Base-by-base conservation (phyloP, 2,888 invertebrate species). In the Amphimallon solstitiale region DNA sequence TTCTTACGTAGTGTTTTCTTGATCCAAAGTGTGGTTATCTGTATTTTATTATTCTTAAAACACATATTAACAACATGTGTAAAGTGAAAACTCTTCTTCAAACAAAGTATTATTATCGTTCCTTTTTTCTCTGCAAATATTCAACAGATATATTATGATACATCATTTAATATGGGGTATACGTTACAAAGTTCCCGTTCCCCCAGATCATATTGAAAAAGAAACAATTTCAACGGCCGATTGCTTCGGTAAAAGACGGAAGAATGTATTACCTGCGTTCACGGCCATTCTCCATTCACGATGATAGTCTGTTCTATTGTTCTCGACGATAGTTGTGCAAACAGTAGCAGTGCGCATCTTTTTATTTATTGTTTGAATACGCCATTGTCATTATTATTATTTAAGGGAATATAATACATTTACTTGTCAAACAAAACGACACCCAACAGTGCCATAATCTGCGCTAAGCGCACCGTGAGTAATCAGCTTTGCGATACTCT, bases 401-500 rank as follows among this genome's bases (percentile, higher is more conserved):
- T 15, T 29, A 29, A n/a, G 40, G 29, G 14, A 29, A 45, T 14
- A 59, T 43, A 59, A 59, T 59, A 43, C 38, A 43, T 45, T 59
- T 43, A 43, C 43, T 29, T 59, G 56, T 59, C 56, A 59, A 59
- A 59, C 56, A 43, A n/a, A n/a, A 59, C 56, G 56, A 59, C 56
- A 59, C 56, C 75, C 56, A 59, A 12, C 56, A 34, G 56, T 45
- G 56, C 45, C 45, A 43, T 59, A 59, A 59, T 59, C 56, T 43
- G 43, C 43, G 43, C 15, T 40, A 59, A 75, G 75, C 51, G 73
- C 74, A 75, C 72, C 72, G 74, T 66, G 61, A 68, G 68, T 78
- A 79, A 79, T 79, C 78, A 77, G 78, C 78, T 79, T 78, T 78
- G 68, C 61, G 68, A 66, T 49, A 52, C 48, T 2, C 15, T 49